A percentile compares a stretch with the other conserved stretches of the same genome.
Conservation (phyloP, 2,888 invertebrate genomes). For the Acleris sparsana region DNA sequence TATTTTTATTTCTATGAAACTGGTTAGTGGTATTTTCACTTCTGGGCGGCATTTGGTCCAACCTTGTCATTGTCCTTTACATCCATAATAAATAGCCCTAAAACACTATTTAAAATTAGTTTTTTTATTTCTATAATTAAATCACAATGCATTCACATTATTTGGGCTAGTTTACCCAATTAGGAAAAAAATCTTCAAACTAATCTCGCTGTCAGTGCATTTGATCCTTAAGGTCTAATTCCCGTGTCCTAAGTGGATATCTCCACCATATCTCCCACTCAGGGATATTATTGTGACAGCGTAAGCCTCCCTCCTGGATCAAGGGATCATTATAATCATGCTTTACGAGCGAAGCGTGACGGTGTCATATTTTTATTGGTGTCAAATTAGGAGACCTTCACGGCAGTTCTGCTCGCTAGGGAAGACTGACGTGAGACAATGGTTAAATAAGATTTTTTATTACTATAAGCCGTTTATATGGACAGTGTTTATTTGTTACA, state of each 20-base stretch:
- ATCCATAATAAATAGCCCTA: too few species aligned
- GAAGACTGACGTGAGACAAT: conserved; percentile 19
- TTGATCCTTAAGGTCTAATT: conserved; percentile 20
- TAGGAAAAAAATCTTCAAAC: neutral
- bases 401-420: conserved; percentile 21
- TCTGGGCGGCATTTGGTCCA: too few species aligned
- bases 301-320: conserved; percentile 20
- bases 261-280: conserved; percentile 27
- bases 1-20: too few species aligned
- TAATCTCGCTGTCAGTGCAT: conserved; percentile 6
- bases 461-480: neutral
- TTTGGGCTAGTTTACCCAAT: neutral
- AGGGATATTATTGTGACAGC: conserved; percentile 30
- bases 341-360: conserved; percentile 26
- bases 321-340: conserved; percentile 32
- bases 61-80: too few species aligned
- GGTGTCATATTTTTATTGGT: conserved; percentile 49
- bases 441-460: conserved; percentile 3
- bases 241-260: conserved; percentile 23
- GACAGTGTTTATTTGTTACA: neutral
- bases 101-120: too few species aligned
- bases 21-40: too few species aligned
- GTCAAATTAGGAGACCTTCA: conserved; percentile 44
- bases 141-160: neutral
- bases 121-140: too few species aligned